These are phyloP conservation scores for Gryon sp. DNA, from an alignment of 1,140 invertebrate genomes.

Conservation along the genomic window DNA sequence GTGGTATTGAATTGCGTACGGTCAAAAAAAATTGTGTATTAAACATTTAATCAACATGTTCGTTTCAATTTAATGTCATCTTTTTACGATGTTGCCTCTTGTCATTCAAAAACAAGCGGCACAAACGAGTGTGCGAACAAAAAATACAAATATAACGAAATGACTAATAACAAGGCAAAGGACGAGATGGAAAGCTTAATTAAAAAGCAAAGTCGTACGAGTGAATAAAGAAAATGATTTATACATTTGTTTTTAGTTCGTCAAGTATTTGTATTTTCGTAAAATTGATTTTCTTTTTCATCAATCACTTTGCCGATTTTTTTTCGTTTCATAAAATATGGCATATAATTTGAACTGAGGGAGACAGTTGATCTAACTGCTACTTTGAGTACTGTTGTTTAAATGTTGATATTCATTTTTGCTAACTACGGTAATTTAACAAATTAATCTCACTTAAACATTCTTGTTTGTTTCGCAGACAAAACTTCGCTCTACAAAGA, in stretches of 20 bases:
- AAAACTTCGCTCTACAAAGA: constrained; percentile 53
- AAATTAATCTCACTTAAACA: constrained; percentile 58
- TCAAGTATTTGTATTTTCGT: constrained; percentile 55
- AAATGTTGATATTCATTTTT: constrained; percentile 38
- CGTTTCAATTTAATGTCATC: constrained; percentile 5
- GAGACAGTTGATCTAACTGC: constrained; percentile 45
- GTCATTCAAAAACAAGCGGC: neutral
- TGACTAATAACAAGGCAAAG: neutral
- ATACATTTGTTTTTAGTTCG: constrained; percentile 41
- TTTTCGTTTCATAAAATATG: constrained; percentile 26
- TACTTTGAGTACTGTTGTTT: constrained; percentile 54
- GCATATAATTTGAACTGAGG: constrained; percentile 37
- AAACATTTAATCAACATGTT: constrained; percentile 7
- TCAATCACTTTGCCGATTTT: constrained; percentile 2
- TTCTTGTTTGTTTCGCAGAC: constrained; percentile 20
- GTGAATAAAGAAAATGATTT: constrained; percentile 24
- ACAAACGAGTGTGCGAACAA: too few relatives aligned
- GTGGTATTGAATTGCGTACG: neutral
- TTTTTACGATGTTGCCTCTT: constrained; percentile 2
- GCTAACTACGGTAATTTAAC: constrained; percentile 43
- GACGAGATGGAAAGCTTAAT: neutral
- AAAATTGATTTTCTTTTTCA: constrained; percentile 25
- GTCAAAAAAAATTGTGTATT: too few relatives aligned
- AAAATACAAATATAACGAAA: too few relatives aligned
- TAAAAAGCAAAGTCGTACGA: neutral